Conservation (phyloP, 2,797 vertebrate species). For the Lutjanus campechanus region DNA sequence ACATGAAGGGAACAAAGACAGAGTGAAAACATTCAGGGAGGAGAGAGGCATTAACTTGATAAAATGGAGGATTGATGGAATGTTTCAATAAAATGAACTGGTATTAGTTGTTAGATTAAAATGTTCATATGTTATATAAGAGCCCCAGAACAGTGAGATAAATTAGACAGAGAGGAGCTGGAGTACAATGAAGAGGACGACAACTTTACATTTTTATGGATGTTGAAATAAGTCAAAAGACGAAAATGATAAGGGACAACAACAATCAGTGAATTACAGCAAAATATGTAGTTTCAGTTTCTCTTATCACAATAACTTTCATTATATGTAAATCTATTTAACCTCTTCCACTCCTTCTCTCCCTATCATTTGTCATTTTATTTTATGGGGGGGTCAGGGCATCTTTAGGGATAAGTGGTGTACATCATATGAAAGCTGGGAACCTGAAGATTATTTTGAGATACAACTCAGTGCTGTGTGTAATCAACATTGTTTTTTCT, state of each 20-base stretch:
- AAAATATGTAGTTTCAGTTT: neutral
- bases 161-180: conserved; percentile 4
- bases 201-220: neutral
- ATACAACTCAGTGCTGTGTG: no score
- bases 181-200: neutral
- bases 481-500: no score
- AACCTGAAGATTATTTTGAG: no score
- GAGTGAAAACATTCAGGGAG: conserved; percentile 24
- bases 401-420: no score
- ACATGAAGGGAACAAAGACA: conserved; percentile 42
- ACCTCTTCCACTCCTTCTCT: no score
- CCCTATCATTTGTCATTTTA: no score
- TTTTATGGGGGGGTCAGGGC: no score
- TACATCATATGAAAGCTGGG: no score
- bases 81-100: conserved; percentile 46
- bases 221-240: neutral
- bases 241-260: neutral
- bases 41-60: conserved; percentile 42
- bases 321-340: neutral
- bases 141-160: conserved; percentile 11
- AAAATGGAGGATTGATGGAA: conserved; percentile 19
- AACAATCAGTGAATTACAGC: neutral
- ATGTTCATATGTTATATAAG: conserved; percentile 23
- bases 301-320: neutral
- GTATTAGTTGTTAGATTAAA: conserved; percentile 45